Base-by-base conservation (phyloP, 2,888 invertebrate genomes). In the Acrocyrtus sp. region DNA sequence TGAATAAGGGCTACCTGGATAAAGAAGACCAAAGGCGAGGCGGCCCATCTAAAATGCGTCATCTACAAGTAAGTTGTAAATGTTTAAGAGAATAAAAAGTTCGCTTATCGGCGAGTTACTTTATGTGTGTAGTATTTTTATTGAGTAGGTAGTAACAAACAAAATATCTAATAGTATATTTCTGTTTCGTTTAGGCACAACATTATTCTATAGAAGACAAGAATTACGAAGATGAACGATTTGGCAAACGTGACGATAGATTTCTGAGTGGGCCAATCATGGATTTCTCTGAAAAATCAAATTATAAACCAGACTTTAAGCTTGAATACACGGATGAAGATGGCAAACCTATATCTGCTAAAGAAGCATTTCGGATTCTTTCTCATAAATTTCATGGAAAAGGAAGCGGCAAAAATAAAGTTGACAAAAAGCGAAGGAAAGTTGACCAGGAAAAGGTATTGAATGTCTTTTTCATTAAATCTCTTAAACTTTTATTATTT, bases 351-450 rank as follows among this genome's bases (percentile, higher is more conserved):
- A 88, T 99, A 73, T 93, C 92, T 82, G 91, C 93, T 67, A 99
- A 99, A 85, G 98, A 99, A 87, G 98, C 99, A 54, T 98, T 98
- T 86, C 72, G 80, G 19, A 75, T 96, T 87, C 88, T 98, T 63
- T 96, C 96, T 24, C 98, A 98, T 85, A 96, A 98, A 86, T 99
- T 99, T 87, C 99, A 99, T 86, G 99, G 99, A 61, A 98, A 99
- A 87, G 97, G 97, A 1, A 97, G 98, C 21, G 98, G 99, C 63
- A 99, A 99, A 85, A 98, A 96, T 87, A 99, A 99, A 86, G 88
- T 89, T 82, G 98, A 99, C 86, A 99, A 99, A 84, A 88, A 98
- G 78, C 90, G 95, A 86, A 96, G 96, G 86, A 97, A 98, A 85
- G 88, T 90, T 77, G 93, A 95, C 82, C 97, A 98, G 84, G 96